Conservation (phyloP, 2,113 vertebrate species). For the Romanogobio albipinnatus region DNA sequence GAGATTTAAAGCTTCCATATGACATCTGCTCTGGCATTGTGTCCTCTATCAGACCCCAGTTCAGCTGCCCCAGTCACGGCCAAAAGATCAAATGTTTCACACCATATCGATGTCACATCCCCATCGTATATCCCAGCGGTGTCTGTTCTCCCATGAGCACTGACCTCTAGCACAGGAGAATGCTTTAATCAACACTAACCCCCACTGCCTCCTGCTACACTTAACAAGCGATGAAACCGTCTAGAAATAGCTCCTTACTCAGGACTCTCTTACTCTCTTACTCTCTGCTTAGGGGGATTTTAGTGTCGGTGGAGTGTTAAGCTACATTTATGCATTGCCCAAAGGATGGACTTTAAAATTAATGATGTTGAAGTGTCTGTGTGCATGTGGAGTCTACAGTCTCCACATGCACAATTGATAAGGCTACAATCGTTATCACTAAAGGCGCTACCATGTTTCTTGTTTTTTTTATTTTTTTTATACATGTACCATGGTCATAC, state of each 20-base stretch:
- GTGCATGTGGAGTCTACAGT: not conserved
- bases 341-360: constrained; percentile 12
- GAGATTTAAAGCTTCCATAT: constrained; percentile 15
- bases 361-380: constrained; percentile 3
- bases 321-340: not conserved
- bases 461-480: not conserved
- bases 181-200: constrained; percentile 70
- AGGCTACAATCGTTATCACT: not conserved
- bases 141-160: constrained; percentile 63
- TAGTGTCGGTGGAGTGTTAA: not conserved
- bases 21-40: constrained; percentile 15
- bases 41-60: constrained; percentile 61
- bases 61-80: constrained; percentile 56
- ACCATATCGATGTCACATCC: constrained; percentile 67
- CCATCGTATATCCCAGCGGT: constrained; percentile 59
- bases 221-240: not conserved
- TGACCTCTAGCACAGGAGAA: constrained; percentile 60
- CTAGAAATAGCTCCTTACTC: constrained; percentile 41
- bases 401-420: not conserved
- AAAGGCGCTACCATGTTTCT: not conserved
- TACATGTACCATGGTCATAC: not conserved
- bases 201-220: constrained; percentile 16
- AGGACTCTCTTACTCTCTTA: not conserved
- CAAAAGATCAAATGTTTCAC: constrained; percentile 69
- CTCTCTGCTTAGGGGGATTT: not conserved